Percentiles rank a stretch among this genome's conserved stretches.
Evolutionary conservation across 2,113 vertebrate genomes (phyloP).

Genomic region (Miniopterus natalensis): DNA sequence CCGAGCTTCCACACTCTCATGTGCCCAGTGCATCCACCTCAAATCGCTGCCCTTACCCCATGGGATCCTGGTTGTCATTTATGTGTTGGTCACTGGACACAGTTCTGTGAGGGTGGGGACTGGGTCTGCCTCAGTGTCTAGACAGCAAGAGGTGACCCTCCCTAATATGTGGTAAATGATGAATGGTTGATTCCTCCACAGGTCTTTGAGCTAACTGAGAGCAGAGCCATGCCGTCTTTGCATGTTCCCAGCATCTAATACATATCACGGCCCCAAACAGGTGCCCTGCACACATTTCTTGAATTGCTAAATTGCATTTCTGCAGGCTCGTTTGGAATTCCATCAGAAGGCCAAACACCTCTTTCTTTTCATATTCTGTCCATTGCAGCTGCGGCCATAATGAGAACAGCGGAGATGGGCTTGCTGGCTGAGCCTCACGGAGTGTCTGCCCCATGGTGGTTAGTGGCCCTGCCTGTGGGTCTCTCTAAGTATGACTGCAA

Average conservation of each 20-base stretch:
- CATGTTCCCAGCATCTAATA: background rate
- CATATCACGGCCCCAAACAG: background rate
- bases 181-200: background rate
- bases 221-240: background rate
- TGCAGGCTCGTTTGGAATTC: background rate
- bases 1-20: accelerated
- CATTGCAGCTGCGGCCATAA: background rate
- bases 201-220: background rate
- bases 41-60: background rate
- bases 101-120: background rate
- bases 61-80: background rate
- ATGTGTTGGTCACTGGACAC: background rate
- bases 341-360: background rate
- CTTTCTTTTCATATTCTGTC: background rate
- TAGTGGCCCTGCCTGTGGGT: background rate
- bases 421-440: background rate
- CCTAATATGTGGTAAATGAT: background rate
- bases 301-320: background rate
- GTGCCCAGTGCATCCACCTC: background rate
- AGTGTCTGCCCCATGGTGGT: background rate
- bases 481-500: accelerated
- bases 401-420: background rate
- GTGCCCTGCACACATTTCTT: background rate
- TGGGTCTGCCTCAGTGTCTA: background rate
- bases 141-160: background rate